Evolutionary conservation across 2,113 vertebrate species (phyloP).

Genomic region (Talpa occidentalis): DNA sequence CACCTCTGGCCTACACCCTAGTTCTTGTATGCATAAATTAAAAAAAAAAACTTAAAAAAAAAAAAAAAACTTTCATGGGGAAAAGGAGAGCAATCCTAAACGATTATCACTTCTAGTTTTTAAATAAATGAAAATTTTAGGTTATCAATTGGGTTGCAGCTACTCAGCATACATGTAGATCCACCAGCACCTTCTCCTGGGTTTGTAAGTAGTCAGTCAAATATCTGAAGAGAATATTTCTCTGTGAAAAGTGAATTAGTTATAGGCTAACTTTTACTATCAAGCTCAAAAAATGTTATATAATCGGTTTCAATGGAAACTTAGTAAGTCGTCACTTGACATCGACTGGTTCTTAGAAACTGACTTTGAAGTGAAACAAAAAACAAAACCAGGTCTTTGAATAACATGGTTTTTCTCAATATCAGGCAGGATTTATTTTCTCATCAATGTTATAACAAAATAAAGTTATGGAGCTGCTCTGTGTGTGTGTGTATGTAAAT

Average conservation of each 20-base stretch:
- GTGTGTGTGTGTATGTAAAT: background rate
- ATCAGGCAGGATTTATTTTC: background rate
- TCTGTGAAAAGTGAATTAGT: background rate
- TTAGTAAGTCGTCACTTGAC: background rate
- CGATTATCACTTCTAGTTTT: constrained; percentile 5
- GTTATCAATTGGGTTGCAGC: background rate
- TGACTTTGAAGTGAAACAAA: background rate
- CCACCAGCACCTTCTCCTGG: background rate
- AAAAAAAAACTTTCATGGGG: background rate
- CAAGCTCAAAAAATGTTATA: constrained; percentile 11
- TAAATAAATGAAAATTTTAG: background rate
- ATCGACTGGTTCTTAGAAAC: background rate
- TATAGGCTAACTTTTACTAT: background rate
- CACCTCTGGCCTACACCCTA: too few species aligned
- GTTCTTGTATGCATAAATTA: background rate
- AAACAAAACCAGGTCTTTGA: background rate
- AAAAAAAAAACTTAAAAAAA: background rate
- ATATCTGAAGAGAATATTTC: background rate
- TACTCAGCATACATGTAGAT: background rate
- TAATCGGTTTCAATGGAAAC: background rate
- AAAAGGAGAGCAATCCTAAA: background rate
- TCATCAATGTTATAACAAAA: background rate
- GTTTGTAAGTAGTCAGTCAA: background rate
- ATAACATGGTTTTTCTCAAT: background rate
- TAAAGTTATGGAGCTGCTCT: background rate